These are phyloP conservation scores for Erythrolamprus reginae DNA, from an alignment of 2,113 vertebrate species.

Conservation along the genomic window DNA sequence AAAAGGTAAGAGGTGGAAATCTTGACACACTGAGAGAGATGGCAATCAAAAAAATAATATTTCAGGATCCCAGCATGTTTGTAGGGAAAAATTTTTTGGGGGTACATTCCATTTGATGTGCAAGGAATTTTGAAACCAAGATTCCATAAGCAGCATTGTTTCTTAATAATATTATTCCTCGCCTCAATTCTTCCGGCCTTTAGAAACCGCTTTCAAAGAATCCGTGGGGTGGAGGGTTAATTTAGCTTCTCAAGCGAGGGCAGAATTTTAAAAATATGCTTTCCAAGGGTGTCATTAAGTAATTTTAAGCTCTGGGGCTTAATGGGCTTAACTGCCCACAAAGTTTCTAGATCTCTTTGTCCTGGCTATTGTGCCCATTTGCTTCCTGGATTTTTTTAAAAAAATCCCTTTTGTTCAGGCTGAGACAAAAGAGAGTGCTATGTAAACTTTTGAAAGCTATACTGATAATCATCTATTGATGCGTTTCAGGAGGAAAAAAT, in stretches of 20 bases:
- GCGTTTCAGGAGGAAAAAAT: neutral
- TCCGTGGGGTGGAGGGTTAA: neutral
- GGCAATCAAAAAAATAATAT: neutral
- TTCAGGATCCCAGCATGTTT: too few relatives aligned
- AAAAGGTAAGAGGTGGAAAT: neutral
- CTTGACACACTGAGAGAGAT: neutral
- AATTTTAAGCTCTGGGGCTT: neutral
- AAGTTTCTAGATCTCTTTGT: neutral
- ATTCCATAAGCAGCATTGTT: neutral
- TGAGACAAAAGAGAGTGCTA: neutral
- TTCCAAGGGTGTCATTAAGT: neutral
- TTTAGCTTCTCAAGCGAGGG: neutral
- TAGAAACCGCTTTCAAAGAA: neutral
- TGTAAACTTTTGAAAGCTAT: neutral
- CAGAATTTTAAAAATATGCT: neutral
- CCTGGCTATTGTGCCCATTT: neutral
- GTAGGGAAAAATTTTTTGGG: too few relatives aligned
- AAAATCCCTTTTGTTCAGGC: neutral
- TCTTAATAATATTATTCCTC: neutral
- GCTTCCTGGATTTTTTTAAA: neutral
- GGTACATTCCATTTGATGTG: neutral
- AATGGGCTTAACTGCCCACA: neutral
- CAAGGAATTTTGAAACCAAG: neutral
- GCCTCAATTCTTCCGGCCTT: neutral
- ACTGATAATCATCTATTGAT: neutral